Evolutionary conservation across 1,140 invertebrate genomes (phyloP).

Genomic region (Sarcophaga peregrina): DNA sequence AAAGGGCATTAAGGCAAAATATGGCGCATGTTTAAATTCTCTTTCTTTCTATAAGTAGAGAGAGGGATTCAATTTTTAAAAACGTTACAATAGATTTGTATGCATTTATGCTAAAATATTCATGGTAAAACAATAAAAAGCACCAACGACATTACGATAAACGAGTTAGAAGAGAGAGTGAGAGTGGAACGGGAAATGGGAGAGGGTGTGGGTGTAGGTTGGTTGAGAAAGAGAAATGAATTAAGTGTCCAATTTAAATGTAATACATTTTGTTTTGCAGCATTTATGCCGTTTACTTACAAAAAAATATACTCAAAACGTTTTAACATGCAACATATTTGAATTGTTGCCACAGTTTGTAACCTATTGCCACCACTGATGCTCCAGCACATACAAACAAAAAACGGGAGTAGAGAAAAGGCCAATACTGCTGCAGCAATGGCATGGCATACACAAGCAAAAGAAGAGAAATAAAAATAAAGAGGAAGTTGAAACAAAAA

Average conservation of each 20-base stretch:
- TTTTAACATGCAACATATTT: neutral
- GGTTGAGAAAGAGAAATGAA: neutral
- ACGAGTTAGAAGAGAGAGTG: no score
- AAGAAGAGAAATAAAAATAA: neutral
- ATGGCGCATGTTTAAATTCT: no score
- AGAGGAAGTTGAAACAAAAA: no score
- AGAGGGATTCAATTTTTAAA: neutral
- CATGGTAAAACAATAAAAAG: constrained; percentile 12
- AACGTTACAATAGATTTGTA: neutral
- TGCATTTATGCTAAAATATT: neutral
- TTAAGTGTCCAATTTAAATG: constrained; percentile 6
- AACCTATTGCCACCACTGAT: neutral
- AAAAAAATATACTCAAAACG: neutral
- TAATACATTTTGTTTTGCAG: constrained; percentile 10
- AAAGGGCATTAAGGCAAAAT: no score
- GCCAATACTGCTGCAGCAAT: no score
- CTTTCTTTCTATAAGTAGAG: no score
- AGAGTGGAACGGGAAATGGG: no score
- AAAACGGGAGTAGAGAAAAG: no score
- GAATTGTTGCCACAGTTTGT: constrained; percentile 2
- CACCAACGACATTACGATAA: neutral
- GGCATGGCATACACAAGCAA: neutral
- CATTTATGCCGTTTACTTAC: neutral
- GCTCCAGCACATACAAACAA: no score
- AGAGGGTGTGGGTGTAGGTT: no score